These are phyloP conservation scores for Anoplopoma fimbria DNA, from an alignment of 2,113 vertebrate genomes.

Conservation along the genomic window DNA sequence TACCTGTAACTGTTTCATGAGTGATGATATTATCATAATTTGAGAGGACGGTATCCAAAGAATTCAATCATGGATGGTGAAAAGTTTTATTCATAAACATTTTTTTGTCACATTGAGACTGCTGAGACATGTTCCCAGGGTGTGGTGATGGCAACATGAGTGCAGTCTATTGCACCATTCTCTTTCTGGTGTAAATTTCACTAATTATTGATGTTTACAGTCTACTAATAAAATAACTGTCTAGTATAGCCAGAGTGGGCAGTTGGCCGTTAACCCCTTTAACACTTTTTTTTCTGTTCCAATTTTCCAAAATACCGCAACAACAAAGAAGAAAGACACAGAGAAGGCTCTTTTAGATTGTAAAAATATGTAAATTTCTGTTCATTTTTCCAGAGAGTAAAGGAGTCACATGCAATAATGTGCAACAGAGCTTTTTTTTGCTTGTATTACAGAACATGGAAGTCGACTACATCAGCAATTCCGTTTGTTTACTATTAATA, in stretches of 20 bases:
- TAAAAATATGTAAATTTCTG: neutral
- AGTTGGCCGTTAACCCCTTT: neutral
- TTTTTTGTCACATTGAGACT: neutral
- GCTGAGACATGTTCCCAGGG: neutral
- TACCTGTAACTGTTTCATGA: too few relatives aligned
- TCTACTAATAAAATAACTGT: neutral
- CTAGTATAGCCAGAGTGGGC: neutral
- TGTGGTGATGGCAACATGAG: neutral
- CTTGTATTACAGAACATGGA: neutral
- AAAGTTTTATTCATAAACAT: neutral
- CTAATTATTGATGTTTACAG: neutral
- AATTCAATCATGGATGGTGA: too few relatives aligned
- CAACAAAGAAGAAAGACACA: neutral
- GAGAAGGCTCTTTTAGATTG: too few relatives aligned
- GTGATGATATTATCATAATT: too few relatives aligned
- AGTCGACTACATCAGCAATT: slow-evolving; percentile 14
- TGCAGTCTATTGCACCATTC: slow-evolving; percentile 18
- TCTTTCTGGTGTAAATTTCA: neutral
- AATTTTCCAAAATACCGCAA: neutral
- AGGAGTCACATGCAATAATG: slow-evolving; percentile 3
- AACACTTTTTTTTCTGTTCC: too few relatives aligned
- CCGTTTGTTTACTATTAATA: slow-evolving; percentile 15
- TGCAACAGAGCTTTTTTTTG: neutral
- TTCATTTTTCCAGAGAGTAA: neutral
- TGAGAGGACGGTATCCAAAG: too few relatives aligned